These are phyloP conservation scores for Trinectes maculatus DNA, from an alignment of 2,113 vertebrate species.

Conservation along the genomic window DNA sequence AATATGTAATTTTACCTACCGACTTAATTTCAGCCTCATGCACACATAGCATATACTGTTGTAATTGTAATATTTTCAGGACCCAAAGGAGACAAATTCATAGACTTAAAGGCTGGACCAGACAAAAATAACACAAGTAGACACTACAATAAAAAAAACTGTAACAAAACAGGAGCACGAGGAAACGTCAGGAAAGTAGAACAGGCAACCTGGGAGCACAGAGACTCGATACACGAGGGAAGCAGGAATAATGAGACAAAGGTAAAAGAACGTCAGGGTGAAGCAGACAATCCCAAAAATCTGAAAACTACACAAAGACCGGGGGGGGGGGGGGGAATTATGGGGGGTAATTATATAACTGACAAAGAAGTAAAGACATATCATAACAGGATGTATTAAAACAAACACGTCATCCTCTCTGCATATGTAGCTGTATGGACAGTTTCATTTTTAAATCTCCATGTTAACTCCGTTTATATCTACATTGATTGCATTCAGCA, in stretches of 20 bases:
- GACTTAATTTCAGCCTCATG: slow-evolving; percentile 12
- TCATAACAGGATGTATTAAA: no score
- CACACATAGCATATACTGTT: neutral
- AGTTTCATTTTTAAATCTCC: no score
- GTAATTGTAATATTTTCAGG: neutral
- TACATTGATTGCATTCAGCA: slow-evolving; percentile 11
- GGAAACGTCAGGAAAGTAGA: neutral
- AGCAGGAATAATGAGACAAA: neutral
- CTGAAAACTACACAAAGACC: neutral
- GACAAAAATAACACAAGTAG: neutral
- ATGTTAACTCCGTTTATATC: no score
- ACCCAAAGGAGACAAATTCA: neutral
- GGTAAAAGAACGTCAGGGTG: neutral
- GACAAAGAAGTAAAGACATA: neutral
- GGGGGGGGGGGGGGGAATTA: no score
- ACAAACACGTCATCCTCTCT: no score
- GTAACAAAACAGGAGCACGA: neutral
- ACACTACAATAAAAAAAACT: neutral
- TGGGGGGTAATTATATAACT: no score
- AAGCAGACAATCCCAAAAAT: neutral
- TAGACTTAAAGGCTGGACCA: neutral
- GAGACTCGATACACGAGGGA: neutral
- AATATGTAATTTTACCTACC: slow-evolving; percentile 40
- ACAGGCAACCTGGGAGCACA: neutral
- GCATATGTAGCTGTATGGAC: no score